These are phyloP conservation scores for Popillia japonica DNA, from an alignment of 1,140 invertebrate genomes.

Conservation along the genomic window DNA sequence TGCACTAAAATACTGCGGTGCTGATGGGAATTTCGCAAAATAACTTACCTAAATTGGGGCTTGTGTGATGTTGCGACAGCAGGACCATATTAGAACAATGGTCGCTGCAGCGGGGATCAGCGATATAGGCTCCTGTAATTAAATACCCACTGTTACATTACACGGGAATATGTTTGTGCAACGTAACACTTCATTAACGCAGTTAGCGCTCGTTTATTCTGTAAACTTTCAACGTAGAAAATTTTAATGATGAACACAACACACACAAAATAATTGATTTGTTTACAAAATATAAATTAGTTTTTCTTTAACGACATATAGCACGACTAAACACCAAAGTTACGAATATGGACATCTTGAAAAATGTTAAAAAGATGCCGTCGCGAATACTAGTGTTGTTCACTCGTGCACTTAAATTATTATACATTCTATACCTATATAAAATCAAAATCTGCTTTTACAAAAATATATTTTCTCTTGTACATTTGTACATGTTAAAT, in stretches of 20 bases:
- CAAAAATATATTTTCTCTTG: no score
- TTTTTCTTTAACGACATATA: no score
- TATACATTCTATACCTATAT: no score
- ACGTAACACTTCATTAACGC: slow-evolving; percentile 6
- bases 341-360: no score
- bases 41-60: slow-evolving; percentile 40
- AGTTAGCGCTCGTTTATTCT: neutral
- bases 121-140: slow-evolving; percentile 35
- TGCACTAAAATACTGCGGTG: slow-evolving; percentile 20
- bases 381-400: no score
- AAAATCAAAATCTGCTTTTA: no score
- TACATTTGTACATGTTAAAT: no score
- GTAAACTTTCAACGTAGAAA: neutral
- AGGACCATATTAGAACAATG: slow-evolving; percentile 37
- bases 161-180: slow-evolving; percentile 22
- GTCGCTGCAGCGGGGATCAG: slow-evolving; percentile 34
- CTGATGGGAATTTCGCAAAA: slow-evolving; percentile 3
- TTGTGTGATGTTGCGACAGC: slow-evolving; percentile 35
- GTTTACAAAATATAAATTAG: no score
- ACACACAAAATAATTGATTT: neutral
- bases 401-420: no score
- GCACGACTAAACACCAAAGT: no score
- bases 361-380: no score
- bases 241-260: neutral
- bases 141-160: slow-evolving; percentile 29